A percentile compares a stretch with the other conserved stretches of the same genome.
phyloP scores from a whole-genome alignment of 2,113 vertebrate genomes.

The Urocitellus parryii region DNA sequence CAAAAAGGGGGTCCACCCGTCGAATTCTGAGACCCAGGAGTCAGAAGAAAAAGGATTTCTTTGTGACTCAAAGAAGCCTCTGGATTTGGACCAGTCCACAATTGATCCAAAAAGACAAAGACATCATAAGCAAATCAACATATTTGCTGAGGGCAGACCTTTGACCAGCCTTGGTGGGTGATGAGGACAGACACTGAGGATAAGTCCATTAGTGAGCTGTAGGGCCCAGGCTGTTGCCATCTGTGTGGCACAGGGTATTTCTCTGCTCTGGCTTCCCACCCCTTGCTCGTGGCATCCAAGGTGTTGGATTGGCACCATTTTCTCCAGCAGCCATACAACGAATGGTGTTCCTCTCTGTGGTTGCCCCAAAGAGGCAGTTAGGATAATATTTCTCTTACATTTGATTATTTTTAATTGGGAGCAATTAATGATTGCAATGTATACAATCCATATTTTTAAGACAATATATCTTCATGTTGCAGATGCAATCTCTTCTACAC shows the following conservation, averaged over 20 bases:
- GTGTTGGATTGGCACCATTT: neutral
- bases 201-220: neutral
- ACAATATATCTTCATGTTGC: conserved; percentile 82
- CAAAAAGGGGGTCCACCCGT: conserved; percentile 73
- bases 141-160: neutral
- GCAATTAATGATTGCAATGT: conserved; percentile 68
- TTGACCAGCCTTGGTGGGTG: conserved; percentile 45
- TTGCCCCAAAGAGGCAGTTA: conserved; percentile 35
- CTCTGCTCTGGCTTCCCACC: neutral
- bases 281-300: neutral
- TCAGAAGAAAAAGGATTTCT: conserved; percentile 80
- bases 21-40: conserved; percentile 80
- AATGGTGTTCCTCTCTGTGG: conserved; percentile 42
- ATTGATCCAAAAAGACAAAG: conserved; percentile 12
- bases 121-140: neutral
- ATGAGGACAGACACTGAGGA: neutral
- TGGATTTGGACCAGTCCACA: conserved; percentile 52
- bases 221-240: neutral
- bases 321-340: conserved; percentile 72
- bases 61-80: conserved; percentile 73
- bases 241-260: neutral
- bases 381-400: conserved; percentile 70
- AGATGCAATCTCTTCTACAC: conserved; percentile 83
- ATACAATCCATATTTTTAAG: conserved; percentile 78
- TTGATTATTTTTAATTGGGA: conserved; percentile 77